Evolutionary conservation across 2,113 vertebrate genomes (phyloP), one percentile per base, ranked within the genome.

Genomic region (Dicerorhinus sumatrensis): DNA sequence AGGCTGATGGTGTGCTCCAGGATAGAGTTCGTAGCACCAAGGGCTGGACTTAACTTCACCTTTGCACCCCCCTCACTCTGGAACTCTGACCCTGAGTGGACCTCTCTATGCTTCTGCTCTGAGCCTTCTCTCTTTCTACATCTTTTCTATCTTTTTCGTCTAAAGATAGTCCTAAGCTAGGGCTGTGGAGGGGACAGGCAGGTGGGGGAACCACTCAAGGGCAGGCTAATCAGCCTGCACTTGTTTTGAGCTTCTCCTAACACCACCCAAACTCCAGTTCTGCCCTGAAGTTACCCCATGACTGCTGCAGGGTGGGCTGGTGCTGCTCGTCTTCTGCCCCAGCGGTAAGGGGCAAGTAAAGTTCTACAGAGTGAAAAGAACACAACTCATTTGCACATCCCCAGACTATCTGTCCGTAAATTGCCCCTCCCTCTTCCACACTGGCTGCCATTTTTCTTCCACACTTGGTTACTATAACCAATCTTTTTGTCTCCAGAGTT

Each of bases 301-400:
- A 14, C 70, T 76, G 23, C 1, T 42, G 8, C 65, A 72, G 65
- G 10, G 7, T 31, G 27, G 2, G 27, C 6, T 72, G 46, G 42
- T 42, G 31, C 23, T 67, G 14, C 75, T 27, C 2, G 65, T 80
- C 31, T 72, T 76, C 33, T 80, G 14, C 8, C 21, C 18, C 6
- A 79, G 8, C 67, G 42, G 7, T 75, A 80, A 92, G 67, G 56
- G 11, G 3, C 46, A 72, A 42, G 42, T 54, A 27, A 62, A 77
- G 20, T 62, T 81, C 29, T 33, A 17, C 5, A n/a, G 27, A 73
- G 33, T 56, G 6, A 86, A 18, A 82, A 94, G 62, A 48, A 31
- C 9, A 4, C 17, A 65, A 12, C 29, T 63, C 42, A 11, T 3
- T 20, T 2, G 54, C 1, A 14, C 0, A 17, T 0, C 9, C 5